Conservation (phyloP, 2,888 invertebrate species). For the Eupithecia dodoneata region DNA sequence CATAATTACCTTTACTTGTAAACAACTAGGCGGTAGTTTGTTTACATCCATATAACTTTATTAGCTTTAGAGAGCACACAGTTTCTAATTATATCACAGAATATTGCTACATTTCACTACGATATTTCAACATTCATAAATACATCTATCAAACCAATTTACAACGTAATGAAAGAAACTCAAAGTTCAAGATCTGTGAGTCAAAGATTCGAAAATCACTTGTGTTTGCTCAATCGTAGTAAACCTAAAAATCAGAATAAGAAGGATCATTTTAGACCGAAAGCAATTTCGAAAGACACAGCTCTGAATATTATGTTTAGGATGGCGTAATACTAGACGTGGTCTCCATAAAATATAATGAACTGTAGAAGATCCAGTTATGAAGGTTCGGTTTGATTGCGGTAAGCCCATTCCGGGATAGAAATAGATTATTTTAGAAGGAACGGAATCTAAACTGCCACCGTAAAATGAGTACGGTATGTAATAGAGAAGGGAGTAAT, state of each 20-base stretch:
- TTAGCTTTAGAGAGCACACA: constrained; percentile 52
- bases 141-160: neutral
- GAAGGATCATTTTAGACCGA: constrained; percentile 14
- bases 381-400: constrained; percentile 36
- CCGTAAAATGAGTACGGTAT: constrained; percentile 8
- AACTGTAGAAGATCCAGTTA: constrained; percentile 49
- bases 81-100: constrained; percentile 50
- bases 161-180: neutral
- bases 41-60: constrained; percentile 63
- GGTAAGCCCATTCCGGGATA: constrained; percentile 28
- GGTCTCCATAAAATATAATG: constrained; percentile 52
- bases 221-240: neutral
- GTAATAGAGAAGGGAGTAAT: constrained; percentile 13
- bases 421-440: constrained; percentile 24
- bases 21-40: constrained; percentile 54
- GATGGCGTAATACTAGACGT: constrained; percentile 46
- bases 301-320: constrained; percentile 26
- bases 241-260: neutral
- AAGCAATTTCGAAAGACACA: constrained; percentile 5
- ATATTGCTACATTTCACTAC: constrained; percentile 15
- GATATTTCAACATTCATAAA: neutral
- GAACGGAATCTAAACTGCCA: constrained; percentile 12
- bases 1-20: constrained; percentile 53
- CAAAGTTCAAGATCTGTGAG: neutral
- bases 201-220: neutral